Evolutionary conservation across 2,888 invertebrate species (phyloP), one percentile per base, ranked within the genome.

Genomic region (Scelioninae gen. 1): DNA sequence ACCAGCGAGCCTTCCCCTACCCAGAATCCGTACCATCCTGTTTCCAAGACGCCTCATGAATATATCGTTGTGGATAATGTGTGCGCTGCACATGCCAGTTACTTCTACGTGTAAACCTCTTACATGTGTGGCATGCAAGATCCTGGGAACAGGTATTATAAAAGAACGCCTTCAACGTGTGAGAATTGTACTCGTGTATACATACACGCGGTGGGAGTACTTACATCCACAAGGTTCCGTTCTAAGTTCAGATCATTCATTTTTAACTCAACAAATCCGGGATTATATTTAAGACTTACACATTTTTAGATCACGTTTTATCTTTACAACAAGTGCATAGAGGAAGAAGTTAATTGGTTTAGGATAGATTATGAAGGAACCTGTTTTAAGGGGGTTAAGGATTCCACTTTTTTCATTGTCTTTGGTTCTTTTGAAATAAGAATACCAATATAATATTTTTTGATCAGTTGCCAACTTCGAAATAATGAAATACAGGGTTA

Each of bases 1-100:
- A 87, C 89, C 86, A 85, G 32, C 31, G n/a, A 23, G n/a, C 78
- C 49, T 71, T 69, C 60, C 65, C 68, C 51, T 60, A n/a, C 38
- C 58, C 0, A 16, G 40, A 51, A 43, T 11, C 15, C 80, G 55
- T 74, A 62, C 63, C 76, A 81, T 76, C 76, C 65, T 60, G 76
- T 65, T 76, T 53, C 31, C 60, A 65, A 71, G 71, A 56, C 71
- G 69, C 65, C 38, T 60, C 72, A 75, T 43, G 69, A 62, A 76
- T 60, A 58, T 66, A 47, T 29, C 55, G 53, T 16, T 16, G 10
- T n/a, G 8, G 3, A 2, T 23, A 40, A 56, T 62, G 29, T 15
- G 56, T 51, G n/a, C 9, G 32, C 9, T 43, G 68, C 65, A 40
- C 45, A 62, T 69, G 77, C 56, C 68, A 43, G 47, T 75, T 49